Evolutionary conservation across 2,888 invertebrate species (phyloP).

Genomic region (Orthosia gothica): DNA sequence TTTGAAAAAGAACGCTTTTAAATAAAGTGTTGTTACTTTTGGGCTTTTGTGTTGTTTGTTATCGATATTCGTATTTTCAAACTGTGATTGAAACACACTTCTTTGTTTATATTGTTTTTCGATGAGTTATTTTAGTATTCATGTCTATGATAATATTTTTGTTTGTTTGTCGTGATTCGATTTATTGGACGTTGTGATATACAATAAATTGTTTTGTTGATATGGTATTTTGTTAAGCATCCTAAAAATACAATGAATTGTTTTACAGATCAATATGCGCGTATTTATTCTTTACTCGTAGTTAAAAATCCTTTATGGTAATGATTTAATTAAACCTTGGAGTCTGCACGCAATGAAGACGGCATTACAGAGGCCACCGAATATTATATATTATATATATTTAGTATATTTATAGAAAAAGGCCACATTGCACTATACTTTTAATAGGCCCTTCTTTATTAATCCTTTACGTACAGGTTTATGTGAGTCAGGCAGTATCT

Average conservation of each 20-base stretch:
- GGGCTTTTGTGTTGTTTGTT: background rate
- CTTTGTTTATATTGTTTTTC: slow-evolving; percentile 5
- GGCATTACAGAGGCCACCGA: too few relatives aligned
- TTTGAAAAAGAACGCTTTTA: slow-evolving; percentile 1
- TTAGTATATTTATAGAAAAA: too few relatives aligned
- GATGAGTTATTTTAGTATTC: background rate
- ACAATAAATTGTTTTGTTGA: background rate
- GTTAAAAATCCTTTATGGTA: too few relatives aligned
- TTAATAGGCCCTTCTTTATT: too few relatives aligned
- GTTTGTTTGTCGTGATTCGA: background rate
- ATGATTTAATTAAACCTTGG: too few relatives aligned
- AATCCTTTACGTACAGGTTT: too few relatives aligned
- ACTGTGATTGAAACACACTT: slow-evolving; percentile 1
- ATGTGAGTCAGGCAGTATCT: too few relatives aligned
- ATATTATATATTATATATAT: too few relatives aligned
- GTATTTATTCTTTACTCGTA: too few relatives aligned
- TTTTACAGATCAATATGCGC: too few relatives aligned
- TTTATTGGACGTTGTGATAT: background rate
- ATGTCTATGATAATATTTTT: background rate
- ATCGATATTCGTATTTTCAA: slow-evolving; percentile 12
- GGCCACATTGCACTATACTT: too few relatives aligned
- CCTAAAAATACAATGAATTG: background rate
- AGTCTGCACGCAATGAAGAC: too few relatives aligned
- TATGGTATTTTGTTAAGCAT: background rate
- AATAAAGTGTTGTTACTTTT: background rate